Evolutionary conservation across 2,797 vertebrate species (phyloP).

Genomic region (Catamblyrhynchus diadema): DNA sequence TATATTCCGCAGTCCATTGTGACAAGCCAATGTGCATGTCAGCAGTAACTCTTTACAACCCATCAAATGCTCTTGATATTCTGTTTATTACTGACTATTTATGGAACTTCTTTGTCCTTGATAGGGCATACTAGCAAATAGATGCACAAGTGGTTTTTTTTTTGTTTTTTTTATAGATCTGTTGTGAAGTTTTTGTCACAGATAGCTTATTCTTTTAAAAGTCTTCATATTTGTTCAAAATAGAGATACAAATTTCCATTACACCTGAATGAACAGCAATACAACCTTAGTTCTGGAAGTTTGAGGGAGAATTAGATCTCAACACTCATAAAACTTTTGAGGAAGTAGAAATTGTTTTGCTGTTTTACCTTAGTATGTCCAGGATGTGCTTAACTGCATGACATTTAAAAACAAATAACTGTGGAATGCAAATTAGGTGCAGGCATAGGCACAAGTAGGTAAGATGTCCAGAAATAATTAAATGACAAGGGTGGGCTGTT

Average conservation of each 20-base stretch:
- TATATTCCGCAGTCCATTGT: background rate
- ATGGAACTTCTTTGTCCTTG: background rate
- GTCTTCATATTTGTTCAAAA: background rate
- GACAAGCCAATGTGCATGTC: background rate
- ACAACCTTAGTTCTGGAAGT: background rate
- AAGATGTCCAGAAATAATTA: background rate
- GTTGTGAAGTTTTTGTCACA: background rate
- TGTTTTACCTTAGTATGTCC: background rate
- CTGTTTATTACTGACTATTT: background rate
- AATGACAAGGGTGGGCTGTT: background rate
- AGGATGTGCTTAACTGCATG: background rate
- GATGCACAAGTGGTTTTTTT: background rate
- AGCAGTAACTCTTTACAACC: constrained; percentile 1
- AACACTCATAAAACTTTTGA: background rate
- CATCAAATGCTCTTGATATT: constrained; percentile 14
- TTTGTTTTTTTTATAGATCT: background rate
- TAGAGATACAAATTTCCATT: background rate
- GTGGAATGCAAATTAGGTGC: background rate
- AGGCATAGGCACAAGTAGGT: background rate
- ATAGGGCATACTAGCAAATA: background rate
- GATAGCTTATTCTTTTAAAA: background rate
- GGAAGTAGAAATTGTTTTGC: background rate
- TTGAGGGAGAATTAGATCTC: background rate
- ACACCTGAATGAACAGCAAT: background rate
- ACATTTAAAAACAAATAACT: background rate